phyloP scores from a whole-genome alignment of 1,140 invertebrate species.

The Marisa cornuarietis region DNA sequence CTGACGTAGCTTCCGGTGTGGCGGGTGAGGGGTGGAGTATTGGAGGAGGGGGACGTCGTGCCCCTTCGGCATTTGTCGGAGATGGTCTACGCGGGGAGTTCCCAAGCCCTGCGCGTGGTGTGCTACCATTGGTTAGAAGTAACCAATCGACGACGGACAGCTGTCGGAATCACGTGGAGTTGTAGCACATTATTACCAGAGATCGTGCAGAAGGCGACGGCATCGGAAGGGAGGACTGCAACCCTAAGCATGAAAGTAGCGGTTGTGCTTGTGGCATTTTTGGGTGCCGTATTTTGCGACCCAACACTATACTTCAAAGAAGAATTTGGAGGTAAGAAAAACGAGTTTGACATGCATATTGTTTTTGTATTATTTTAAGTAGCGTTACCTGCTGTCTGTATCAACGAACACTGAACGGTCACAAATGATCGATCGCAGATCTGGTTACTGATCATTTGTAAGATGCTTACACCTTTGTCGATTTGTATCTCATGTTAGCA shows the following conservation, averaged over 20 bases:
- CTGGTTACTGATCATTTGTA: no score
- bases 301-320: constrained; percentile 59
- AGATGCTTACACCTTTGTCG: no score
- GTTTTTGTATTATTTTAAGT: no score
- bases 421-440: no score
- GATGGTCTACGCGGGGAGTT: constrained; percentile 30
- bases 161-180: constrained; percentile 59
- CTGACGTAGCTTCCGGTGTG: not conserved
- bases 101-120: constrained; percentile 59
- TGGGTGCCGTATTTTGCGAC: constrained; percentile 48
- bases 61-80: constrained; percentile 15
- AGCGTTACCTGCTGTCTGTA: no score
- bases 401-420: no score
- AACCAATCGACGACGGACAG: constrained; percentile 59
- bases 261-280: constrained; percentile 41
- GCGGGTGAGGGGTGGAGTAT: no score
- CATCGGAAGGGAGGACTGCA: constrained; percentile 11
- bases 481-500: no score
- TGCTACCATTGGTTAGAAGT: constrained; percentile 51
- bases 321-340: constrained; percentile 54
- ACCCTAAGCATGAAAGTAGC: constrained; percentile 38
- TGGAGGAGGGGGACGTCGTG: not conserved
- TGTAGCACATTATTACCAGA: constrained; percentile 38
- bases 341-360: no score
- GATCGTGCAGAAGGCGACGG: constrained; percentile 7